These are phyloP conservation scores for Neosilurus hyrtlii DNA, from an alignment of 2,797 vertebrate species.

Conservation along the genomic window DNA sequence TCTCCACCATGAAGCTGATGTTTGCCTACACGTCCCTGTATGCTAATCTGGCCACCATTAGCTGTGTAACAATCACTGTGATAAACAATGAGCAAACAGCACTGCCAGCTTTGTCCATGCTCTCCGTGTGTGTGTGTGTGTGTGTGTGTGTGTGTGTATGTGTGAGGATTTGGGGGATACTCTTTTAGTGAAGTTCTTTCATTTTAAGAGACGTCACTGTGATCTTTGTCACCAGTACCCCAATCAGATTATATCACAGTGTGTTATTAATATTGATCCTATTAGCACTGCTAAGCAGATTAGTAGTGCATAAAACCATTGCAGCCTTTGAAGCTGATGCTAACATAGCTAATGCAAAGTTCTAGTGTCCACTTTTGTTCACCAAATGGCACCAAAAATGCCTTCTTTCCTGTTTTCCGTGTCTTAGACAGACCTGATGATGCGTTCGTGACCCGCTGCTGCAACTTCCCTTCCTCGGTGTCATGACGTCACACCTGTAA, in stretches of 20 bases:
- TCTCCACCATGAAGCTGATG: conserved; percentile 39
- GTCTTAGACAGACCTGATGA: neutral
- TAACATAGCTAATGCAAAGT: neutral
- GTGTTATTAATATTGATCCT: neutral
- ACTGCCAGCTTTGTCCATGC: conserved; percentile 39
- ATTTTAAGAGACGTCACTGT: neutral
- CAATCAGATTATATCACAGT: neutral
- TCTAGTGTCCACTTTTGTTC: neutral
- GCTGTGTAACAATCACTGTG: conserved; percentile 43
- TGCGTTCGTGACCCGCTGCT: neutral
- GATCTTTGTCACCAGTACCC: neutral
- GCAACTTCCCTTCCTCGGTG: neutral
- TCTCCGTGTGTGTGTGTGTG: conserved; percentile 21
- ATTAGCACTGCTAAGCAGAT: neutral
- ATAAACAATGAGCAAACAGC: conserved; percentile 53
- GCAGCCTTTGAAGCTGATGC: neutral
- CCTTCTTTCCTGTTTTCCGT: neutral
- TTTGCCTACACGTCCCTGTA: conserved; percentile 49
- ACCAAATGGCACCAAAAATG: too few species aligned
- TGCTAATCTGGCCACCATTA: conserved; percentile 49
- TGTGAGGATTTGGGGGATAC: neutral
- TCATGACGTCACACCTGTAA: neutral
- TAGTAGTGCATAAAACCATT: neutral
- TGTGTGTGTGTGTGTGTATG: neutral
- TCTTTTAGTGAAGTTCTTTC: neutral